Percentiles rank a stretch among this genome's conserved stretches.
These are phyloP conservation scores for Ramphastos sulfuratus DNA, from an alignment of 2,113 vertebrate species.

Conservation along the genomic window DNA sequence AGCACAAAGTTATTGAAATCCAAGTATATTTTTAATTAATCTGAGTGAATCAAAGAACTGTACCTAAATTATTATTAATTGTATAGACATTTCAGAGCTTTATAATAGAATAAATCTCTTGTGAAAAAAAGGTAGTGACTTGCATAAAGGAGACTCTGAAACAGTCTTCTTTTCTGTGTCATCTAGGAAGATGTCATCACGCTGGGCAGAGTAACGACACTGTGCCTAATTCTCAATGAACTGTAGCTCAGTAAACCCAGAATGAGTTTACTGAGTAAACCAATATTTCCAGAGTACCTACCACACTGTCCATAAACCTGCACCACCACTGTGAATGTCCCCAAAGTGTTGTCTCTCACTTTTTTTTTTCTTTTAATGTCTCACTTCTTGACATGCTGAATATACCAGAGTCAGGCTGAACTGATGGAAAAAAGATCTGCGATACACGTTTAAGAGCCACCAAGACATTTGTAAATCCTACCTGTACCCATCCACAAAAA, in stretches of 20 bases:
- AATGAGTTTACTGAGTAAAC: not conserved
- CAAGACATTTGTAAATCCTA: not conserved
- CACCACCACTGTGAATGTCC: not conserved
- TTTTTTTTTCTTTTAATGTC: not conserved
- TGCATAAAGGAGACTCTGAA: slow-evolving; percentile 71
- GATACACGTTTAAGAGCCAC: not conserved
- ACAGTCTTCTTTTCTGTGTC: slow-evolving; percentile 50
- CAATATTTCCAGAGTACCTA: not conserved
- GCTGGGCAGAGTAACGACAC: slow-evolving; percentile 21
- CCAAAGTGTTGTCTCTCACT: not conserved
- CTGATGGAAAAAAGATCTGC: not conserved
- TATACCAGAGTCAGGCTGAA: not conserved
- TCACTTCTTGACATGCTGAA: not conserved
- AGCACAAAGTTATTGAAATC: slow-evolving; percentile 51
- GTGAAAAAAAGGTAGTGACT: slow-evolving; percentile 77
- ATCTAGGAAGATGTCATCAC: slow-evolving; percentile 49
- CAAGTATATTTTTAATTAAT: slow-evolving; percentile 72
- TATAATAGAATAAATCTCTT: slow-evolving; percentile 70
- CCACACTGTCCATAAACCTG: not conserved
- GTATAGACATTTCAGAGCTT: slow-evolving; percentile 56
- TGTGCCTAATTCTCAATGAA: slow-evolving; percentile 32
- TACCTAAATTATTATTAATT: slow-evolving; percentile 71
- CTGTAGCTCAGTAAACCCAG: not conserved
- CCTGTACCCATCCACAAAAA: not conserved
- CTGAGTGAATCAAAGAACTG: slow-evolving; percentile 36